Evolutionary conservation across 2,888 invertebrate genomes (phyloP).

Genomic region (Apamea monoglypha): DNA sequence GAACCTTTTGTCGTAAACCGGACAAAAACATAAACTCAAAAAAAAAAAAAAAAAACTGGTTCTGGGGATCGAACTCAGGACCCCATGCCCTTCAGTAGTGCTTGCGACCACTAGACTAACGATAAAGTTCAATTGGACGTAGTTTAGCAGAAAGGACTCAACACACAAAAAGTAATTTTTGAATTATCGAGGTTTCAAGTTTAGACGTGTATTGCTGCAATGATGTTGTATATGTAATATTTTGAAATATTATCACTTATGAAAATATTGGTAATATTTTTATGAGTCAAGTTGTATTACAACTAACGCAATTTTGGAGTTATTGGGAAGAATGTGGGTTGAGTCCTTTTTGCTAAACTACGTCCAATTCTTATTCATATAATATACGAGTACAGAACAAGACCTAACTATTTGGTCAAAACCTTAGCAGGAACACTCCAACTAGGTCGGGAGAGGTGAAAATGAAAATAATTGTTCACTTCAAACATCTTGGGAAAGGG

Average conservation of each 20-base stretch:
- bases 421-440: not conserved
- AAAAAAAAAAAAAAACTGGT: not conserved
- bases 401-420: not conserved
- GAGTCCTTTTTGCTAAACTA: too few species aligned
- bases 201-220: too few species aligned
- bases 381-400: not conserved
- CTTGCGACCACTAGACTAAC: not conserved
- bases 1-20: not conserved
- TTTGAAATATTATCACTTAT: too few species aligned
- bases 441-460: slow-evolving; percentile 10
- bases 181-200: too few species aligned
- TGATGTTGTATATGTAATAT: too few species aligned
- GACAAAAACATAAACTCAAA: not conserved
- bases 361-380: not conserved
- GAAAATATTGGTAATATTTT: too few species aligned
- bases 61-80: not conserved
- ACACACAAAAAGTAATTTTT: too few species aligned
- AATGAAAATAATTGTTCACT: slow-evolving; percentile 54
- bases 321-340: too few species aligned
- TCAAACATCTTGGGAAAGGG: slow-evolving; percentile 21
- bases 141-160: too few species aligned
- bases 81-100: not conserved
- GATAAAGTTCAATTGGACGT: too few species aligned
- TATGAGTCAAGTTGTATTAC: too few species aligned
- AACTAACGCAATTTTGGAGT: too few species aligned